phyloP scores from a whole-genome alignment of 2,113 vertebrate species.

The Myodes glareolus region DNA sequence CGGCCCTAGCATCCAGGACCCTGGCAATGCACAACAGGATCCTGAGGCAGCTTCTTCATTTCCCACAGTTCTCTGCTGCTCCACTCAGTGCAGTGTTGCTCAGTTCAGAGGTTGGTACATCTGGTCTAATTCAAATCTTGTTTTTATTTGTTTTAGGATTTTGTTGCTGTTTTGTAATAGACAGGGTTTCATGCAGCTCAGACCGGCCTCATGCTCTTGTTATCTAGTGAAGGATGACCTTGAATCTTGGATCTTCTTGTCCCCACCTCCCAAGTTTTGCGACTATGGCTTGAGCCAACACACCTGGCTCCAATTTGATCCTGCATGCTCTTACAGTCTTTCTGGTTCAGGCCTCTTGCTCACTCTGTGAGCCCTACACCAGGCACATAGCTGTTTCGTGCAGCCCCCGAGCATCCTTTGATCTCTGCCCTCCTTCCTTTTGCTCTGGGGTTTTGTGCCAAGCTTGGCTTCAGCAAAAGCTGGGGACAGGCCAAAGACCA shows the following conservation, averaged over 20 bases:
- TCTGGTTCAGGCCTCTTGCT: not conserved
- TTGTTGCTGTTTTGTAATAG: not conserved
- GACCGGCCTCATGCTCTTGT: not conserved
- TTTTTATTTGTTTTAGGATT: not conserved
- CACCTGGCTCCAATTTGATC: not conserved
- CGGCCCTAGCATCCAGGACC: not conserved
- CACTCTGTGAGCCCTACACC: not conserved
- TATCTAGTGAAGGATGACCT: not conserved
- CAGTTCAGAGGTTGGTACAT: not conserved
- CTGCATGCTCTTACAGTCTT: not conserved
- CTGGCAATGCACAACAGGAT: too few species aligned
- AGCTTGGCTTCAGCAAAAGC: not conserved
- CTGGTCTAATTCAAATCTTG: not conserved
- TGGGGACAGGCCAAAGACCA: not conserved
- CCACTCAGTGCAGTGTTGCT: rapidly evolving
- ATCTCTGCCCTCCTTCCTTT: not conserved
- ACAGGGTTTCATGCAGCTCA: not conserved
- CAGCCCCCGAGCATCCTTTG: not conserved
- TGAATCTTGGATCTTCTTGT: not conserved
- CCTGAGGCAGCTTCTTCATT: not conserved
- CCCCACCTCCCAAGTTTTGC: not conserved
- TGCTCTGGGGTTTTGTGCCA: not conserved
- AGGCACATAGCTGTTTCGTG: not conserved
- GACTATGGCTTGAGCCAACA: not conserved
- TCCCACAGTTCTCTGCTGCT: rapidly evolving